Conservation (phyloP, 2,888 invertebrate species). For the Auanema sp. region DNA sequence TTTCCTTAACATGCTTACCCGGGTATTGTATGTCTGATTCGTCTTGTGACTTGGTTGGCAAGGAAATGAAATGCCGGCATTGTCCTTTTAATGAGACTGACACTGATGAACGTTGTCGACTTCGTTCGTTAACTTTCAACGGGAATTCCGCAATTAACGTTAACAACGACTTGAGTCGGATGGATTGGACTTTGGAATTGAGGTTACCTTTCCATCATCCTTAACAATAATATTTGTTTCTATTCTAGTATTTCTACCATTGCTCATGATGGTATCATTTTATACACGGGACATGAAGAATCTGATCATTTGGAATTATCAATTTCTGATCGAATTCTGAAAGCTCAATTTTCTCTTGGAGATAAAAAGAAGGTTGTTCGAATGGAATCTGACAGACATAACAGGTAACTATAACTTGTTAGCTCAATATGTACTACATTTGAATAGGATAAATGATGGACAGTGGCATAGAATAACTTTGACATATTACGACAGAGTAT, state of each 20-base stretch:
- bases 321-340: slow-evolving; percentile 44
- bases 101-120: slow-evolving; percentile 46
- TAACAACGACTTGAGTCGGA: slow-evolving; percentile 35
- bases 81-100: slow-evolving; percentile 34
- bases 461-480: slow-evolving; percentile 57
- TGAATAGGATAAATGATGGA: slow-evolving; percentile 55
- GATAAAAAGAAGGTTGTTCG: slow-evolving; percentile 38
- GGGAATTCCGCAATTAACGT: slow-evolving; percentile 47
- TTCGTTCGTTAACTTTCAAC: slow-evolving; percentile 52
- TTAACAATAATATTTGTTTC: not conserved
- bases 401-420: too few species aligned
- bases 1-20: slow-evolving; percentile 39
- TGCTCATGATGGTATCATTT: slow-evolving; percentile 45
- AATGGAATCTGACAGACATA: slow-evolving; percentile 50
- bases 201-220: slow-evolving; percentile 28
- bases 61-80: slow-evolving; percentile 39
- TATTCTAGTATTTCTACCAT: slow-evolving; percentile 52
- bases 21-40: slow-evolving; percentile 45
- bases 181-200: slow-evolving; percentile 43
- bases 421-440: too few species aligned
- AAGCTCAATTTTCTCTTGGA: slow-evolving; percentile 44
- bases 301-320: slow-evolving; percentile 55
- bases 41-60: slow-evolving; percentile 29
- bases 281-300: slow-evolving; percentile 48
- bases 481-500: slow-evolving; percentile 49